These are phyloP conservation scores for Diarsia mendica DNA, from an alignment of 2,888 invertebrate genomes.

Conservation along the genomic window DNA sequence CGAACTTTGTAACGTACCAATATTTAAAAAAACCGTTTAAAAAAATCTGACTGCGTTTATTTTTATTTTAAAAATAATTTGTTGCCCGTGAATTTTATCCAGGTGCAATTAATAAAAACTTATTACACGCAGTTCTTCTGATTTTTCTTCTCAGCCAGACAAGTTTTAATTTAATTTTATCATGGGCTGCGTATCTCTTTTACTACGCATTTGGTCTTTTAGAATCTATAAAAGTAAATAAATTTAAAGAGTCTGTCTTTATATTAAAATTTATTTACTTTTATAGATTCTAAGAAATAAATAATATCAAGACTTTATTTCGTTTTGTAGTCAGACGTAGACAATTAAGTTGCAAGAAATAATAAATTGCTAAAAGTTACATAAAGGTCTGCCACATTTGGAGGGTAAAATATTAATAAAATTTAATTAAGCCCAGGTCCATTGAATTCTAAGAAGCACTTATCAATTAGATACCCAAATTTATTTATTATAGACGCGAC, in stretches of 20 bases:
- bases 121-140: too few species aligned
- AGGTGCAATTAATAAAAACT: too few species aligned
- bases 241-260: too few species aligned
- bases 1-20: neutral
- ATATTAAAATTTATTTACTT: too few species aligned
- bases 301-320: neutral
- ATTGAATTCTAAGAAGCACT: neutral
- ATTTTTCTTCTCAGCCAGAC: too few species aligned
- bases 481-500: neutral
- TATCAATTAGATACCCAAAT: neutral
- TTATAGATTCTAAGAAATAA: neutral
- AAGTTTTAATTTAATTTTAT: too few species aligned
- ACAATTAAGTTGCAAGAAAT: neutral
- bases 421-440: neutral
- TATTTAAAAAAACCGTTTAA: too few species aligned
- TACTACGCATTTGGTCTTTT: too few species aligned
- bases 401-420: neutral
- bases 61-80: too few species aligned
- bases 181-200: too few species aligned
- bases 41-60: too few species aligned
- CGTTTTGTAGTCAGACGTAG: neutral
- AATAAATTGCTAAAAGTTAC: neutral
- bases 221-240: neutral
- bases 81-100: too few species aligned
- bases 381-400: neutral